Evolutionary conservation across 2,113 vertebrate genomes (phyloP), one percentile per base, ranked within the genome.

Genomic region (Esox niger): DNA sequence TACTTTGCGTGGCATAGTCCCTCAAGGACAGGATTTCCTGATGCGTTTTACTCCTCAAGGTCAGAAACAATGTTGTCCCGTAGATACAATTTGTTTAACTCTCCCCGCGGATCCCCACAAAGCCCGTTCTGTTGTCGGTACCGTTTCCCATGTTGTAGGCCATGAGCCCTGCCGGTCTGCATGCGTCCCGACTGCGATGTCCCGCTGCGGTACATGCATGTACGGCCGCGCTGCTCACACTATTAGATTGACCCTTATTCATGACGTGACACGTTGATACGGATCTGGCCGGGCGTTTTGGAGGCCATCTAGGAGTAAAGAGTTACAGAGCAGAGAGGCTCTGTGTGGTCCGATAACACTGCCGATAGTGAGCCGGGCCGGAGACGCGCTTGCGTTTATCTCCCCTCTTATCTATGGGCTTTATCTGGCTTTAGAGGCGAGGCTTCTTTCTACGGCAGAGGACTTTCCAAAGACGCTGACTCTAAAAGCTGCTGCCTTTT

Each of bases 281-380:
- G 62, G 31, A 69, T 69, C 63, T 62, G 11, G 32, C 25, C 66
- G 30, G 63, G 20, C 46, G 2, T 63, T 46, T 27, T 15, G 25
- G 62, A 15, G 62, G 23, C 15, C 47, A 46, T 9, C 17, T 26
- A 27, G 31, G 33, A 46, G 61, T 20, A 38, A 62, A 38, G 62
- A 38, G 62, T 27, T 27, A 30, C 13, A 62, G 23, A 31, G 47
- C 60, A 55, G 56, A n/a, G 15, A 57, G 60, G 58, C 69, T 71
- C 79, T 77, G 80, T 79, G 69, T 59, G 69, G 71, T 64, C 76
- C 17, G 83, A 84, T 88, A 86, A 85, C 72, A 79, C 73, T 70
- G 21, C 62, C 54, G 69, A 80, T 72, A 82, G 78, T 63, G 43
- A 49, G 46, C 68, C 29, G 69, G 33, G 64, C n/a, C 26, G 64